Evolutionary conservation across 1,140 invertebrate genomes (phyloP), one percentile per base, ranked within the genome.

Genomic region (Drosophila arizonae): DNA sequence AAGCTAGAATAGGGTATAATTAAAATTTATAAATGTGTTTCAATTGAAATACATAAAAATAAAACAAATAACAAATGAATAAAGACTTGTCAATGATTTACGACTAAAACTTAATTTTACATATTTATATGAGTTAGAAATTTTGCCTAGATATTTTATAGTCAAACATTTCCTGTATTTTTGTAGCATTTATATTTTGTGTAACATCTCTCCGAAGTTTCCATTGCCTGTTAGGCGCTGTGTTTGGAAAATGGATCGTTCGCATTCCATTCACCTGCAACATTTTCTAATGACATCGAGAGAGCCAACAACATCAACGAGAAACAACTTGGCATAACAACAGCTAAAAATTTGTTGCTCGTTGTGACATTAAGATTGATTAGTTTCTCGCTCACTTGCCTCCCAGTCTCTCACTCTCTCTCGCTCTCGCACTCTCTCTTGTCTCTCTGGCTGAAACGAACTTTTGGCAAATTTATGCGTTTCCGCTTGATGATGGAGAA

Each of bases 221-320:
- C 48, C 39, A 61, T 71, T 76, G 51, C 43, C 57, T 60, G 43
- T 46, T 46, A 46, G 43, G n/a, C 43, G 43, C 6, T 46, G n/a
- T 15, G 43, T 21, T 9, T 21, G 58, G 72, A 69, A 79, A 80
- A 77, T 77, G 70, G 67, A 87, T 88, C 71, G 73, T 60, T 71
- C 62, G 67, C 79, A 80, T 87, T 87, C 84, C 84, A 77, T 84
- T 87, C 70, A 87, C 84, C 84, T 87, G 84, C 84, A 87, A 72
- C 79, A 87, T 84, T 88, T 87, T 87, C 77, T 84, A 87, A 87
- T 87, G 84, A 88, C 84, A 88, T 84, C 84, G 74, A 74, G 72
- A 65, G 57, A 8, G 43, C 4, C 76, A 86, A 67, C 81, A 80
- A 51, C 57, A 74, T 4, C 51, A 54, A 50, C 45, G 50, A 45